These are phyloP conservation scores for Austrolebias charrua DNA, from an alignment of 2,797 vertebrate genomes.

Conservation along the genomic window DNA sequence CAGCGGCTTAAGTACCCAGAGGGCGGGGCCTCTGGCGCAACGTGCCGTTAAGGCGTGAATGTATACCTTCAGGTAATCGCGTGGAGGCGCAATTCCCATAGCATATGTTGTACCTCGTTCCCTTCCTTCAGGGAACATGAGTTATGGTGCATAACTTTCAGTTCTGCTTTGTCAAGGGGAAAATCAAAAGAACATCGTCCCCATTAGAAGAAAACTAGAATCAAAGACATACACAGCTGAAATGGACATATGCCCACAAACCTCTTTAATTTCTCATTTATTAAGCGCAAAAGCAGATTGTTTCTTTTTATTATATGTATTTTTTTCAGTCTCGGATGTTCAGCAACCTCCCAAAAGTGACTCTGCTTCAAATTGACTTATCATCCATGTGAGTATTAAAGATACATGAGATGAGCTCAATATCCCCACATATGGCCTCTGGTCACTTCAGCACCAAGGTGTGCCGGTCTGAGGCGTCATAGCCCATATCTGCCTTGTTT, in stretches of 20 bases:
- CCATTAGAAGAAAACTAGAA: conserved; percentile 45
- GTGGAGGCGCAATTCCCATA: no score
- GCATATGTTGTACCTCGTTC: no score
- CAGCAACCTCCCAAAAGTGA: conserved; percentile 59
- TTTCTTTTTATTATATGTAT: conserved; percentile 17
- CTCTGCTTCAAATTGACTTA: conserved; percentile 57
- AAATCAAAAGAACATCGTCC: conserved; percentile 70
- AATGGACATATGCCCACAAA: conserved; percentile 21
- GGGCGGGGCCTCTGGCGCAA: no score
- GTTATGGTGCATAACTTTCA: no score
- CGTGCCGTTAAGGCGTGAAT: no score
- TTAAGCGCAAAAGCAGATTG: conserved; percentile 25
- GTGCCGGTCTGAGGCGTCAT: conserved; percentile 27
- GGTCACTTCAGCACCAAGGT: conserved; percentile 37
- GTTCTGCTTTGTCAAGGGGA: conserved; percentile 62
- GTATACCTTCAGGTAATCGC: no score
- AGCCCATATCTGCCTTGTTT: conserved; percentile 13
- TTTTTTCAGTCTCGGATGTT: conserved; percentile 35
- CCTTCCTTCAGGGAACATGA: no score
- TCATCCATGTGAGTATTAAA: conserved; percentile 70
- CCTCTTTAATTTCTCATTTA: conserved; percentile 26
- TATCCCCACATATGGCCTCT: conserved; percentile 57
- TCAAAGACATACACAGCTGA: conserved; percentile 34
- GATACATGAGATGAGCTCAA: conserved; percentile 72
- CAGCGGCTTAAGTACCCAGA: no score